phyloP scores from a whole-genome alignment of 2,888 invertebrate species.

The Abrostola triplasia region DNA sequence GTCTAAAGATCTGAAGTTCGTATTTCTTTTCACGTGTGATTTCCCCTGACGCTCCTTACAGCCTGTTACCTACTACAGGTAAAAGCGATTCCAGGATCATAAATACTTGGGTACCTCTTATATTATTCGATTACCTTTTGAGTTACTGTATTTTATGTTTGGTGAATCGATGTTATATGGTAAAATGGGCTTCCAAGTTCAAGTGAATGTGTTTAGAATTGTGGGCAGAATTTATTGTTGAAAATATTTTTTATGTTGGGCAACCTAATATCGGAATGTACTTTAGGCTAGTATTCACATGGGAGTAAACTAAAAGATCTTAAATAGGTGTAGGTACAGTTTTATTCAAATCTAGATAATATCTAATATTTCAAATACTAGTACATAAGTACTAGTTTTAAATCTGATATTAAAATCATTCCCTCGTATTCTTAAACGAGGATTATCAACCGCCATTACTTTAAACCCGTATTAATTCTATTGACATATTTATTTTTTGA shows the following conservation, averaged over 20 bases:
- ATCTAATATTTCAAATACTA: too few relatives aligned
- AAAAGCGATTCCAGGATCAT: conserved; percentile 52
- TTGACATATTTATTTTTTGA: too few relatives aligned
- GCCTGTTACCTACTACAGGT: conserved; percentile 49
- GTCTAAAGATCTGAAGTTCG: conserved; percentile 45
- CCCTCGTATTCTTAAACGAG: too few relatives aligned
- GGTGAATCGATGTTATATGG: conserved; percentile 19
- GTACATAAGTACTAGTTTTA: too few relatives aligned
- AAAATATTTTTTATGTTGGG: background rate
- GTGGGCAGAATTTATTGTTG: background rate
- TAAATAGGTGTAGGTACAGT: too few relatives aligned
- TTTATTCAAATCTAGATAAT: too few relatives aligned
- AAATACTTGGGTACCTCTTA: conserved; percentile 43
- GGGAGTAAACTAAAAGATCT: too few relatives aligned
- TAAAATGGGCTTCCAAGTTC: conserved; percentile 1
- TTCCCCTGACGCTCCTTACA: conserved; percentile 72
- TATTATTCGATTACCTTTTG: conserved; percentile 49
- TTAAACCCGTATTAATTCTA: too few relatives aligned
- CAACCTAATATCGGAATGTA: background rate
- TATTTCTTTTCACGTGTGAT: conserved; percentile 75
- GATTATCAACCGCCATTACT: too few relatives aligned
- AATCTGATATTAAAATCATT: too few relatives aligned
- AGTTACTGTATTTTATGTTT: conserved; percentile 20
- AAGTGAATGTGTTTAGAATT: conserved; percentile 2
- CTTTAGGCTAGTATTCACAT: background rate